Evolutionary conservation across 2,113 vertebrate species (phyloP), one percentile per base, ranked within the genome.

Genomic region (Dinomys branickii): DNA sequence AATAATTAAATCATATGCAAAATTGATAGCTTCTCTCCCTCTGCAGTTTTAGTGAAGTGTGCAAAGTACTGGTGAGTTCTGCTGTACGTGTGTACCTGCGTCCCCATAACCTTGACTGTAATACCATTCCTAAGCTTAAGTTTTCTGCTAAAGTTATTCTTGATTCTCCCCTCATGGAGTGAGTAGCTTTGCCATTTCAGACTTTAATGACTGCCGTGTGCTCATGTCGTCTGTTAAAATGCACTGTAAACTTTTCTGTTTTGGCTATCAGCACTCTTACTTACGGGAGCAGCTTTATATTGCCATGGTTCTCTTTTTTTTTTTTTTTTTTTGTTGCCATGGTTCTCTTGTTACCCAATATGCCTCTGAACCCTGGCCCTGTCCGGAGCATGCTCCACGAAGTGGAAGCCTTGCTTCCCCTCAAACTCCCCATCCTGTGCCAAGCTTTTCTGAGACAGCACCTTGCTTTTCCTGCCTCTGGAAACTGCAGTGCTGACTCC

Each of bases 401-500:
- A 0, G 2, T 52, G 2, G 13, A 13, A 41, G 16, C 5, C 38
- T 58, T 38, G 35, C 38, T 52, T 67, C 69, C 61, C 13, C 41
- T 69, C 83, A 14, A n/a, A 24, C 13, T 44, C 41, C 54, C 16
- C 22, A 2, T 56, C 38, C n/a, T 14, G 0, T 28, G 26, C 41
- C 2, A 61, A 44, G 28, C 5, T n/a, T 44, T 26, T 19, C 50
- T 33, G 28, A 0, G 4, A 12, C 0, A 1, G 17, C 6, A 14
- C 17, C 38, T 33, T 1, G 1, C 7, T 30, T 17, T 24, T 5
- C 13, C 59, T 44, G 26, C 20, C 12, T 38, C 33, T 41, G 41
- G 58, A 16, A 30, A 13, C 75, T 0, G 26, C 26, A 28, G 26
- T n/a, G 0, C 69, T 78, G 16, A 11, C 30, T 63, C 19, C 7